Percentiles rank a stretch among this genome's conserved stretches.
These are phyloP conservation scores for Heterohyrax brucei DNA, from an alignment of 2,797 vertebrate species.

Conservation along the genomic window DNA sequence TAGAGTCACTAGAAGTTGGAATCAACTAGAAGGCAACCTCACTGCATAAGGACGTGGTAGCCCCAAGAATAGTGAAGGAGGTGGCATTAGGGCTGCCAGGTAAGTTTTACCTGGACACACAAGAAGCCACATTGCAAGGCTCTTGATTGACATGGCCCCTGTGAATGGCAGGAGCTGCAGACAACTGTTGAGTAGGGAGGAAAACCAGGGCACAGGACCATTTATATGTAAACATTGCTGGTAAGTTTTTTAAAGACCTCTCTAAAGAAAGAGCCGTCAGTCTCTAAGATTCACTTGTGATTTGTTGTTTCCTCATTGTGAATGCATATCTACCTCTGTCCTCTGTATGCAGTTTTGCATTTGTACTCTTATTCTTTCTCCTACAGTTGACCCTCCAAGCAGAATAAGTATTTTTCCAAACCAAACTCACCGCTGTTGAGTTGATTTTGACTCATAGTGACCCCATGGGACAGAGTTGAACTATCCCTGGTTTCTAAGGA, in stretches of 20 bases:
- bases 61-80: neutral
- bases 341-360: neutral
- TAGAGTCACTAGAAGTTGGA: too few relatives aligned
- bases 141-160: neutral
- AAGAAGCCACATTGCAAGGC: neutral
- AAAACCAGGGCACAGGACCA: neutral
- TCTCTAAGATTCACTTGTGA: neutral
- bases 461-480: too few relatives aligned
- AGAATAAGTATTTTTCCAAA: neutral
- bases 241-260: neutral
- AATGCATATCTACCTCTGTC: neutral
- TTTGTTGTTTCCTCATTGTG: neutral
- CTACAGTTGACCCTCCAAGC: neutral
- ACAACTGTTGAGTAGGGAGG: neutral
- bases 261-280: neutral
- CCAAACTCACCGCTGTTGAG: too few relatives aligned
- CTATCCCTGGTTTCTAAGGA: too few relatives aligned
- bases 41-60: neutral
- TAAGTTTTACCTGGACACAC: neutral
- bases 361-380: neutral
- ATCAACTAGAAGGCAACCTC: too few relatives aligned
- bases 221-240: neutral
- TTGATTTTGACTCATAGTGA: too few relatives aligned
- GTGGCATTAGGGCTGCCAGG: neutral
- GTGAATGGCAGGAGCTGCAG: neutral